Percentiles rank a stretch among this genome's conserved stretches.
These are phyloP conservation scores for Lamprotornis superbus DNA, from an alignment of 2,113 vertebrate species.

Conservation along the genomic window DNA sequence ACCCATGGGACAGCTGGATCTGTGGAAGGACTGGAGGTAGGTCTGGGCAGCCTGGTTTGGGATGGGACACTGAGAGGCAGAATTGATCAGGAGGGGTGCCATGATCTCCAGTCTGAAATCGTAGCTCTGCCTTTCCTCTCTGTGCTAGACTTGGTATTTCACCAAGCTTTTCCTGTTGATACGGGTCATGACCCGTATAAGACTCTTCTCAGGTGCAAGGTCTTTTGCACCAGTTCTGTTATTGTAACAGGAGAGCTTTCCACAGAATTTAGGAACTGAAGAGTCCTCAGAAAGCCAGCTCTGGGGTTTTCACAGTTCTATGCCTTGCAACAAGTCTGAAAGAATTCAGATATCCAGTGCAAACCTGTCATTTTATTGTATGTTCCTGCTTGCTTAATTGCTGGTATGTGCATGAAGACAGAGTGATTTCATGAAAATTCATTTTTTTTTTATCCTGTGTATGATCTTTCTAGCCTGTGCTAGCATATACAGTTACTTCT, in stretches of 20 bases:
- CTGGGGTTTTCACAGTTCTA: neutral
- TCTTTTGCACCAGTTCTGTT: neutral
- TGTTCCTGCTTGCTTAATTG: neutral
- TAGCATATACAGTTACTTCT: neutral
- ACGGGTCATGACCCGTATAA: rapidly evolving
- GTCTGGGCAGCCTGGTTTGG: neutral
- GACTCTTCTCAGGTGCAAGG: neutral
- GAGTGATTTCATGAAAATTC: neutral
- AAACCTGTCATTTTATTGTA: neutral
- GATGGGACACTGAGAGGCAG: neutral
- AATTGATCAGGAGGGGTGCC: neutral
- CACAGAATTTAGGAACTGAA: neutral
- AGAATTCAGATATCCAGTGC: neutral
- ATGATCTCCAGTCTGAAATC: neutral
- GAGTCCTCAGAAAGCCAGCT: neutral
- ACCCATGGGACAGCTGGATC: neutral
- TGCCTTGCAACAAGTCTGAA: neutral
- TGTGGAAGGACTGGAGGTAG: conserved; percentile 39
- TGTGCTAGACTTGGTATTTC: neutral
- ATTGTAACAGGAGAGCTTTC: neutral
- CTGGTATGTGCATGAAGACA: neutral
- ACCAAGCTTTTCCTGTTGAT: neutral
- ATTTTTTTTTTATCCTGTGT: neutral
- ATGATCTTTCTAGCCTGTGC: neutral
- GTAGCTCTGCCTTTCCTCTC: neutral